phyloP scores from a whole-genome alignment of 2,888 invertebrate species.

The Apantesis nais region DNA sequence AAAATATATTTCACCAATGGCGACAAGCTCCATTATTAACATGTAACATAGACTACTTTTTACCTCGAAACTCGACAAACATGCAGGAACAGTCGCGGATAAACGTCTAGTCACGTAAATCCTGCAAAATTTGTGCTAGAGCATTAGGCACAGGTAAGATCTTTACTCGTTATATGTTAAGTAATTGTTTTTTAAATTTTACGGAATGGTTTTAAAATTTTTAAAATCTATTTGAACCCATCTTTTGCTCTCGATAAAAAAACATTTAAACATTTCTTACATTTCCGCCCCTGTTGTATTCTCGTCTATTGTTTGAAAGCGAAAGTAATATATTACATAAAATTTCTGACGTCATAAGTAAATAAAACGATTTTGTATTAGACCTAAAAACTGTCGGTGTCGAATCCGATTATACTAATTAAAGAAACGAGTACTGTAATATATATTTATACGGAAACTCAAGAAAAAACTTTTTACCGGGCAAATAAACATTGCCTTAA shows the following conservation, averaged over 20 bases:
- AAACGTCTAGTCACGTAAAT: too few relatives aligned
- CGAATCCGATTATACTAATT: constrained; percentile 58
- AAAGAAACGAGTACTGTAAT: constrained; percentile 25
- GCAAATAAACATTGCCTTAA: neutral
- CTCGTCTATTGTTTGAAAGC: neutral
- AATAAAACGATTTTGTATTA: constrained; percentile 59
- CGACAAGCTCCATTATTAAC: too few relatives aligned
- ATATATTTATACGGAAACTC: constrained; percentile 17
- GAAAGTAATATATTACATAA: constrained; percentile 25
- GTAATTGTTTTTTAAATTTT: too few relatives aligned
- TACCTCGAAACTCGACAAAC: too few relatives aligned
- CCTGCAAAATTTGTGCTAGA: too few relatives aligned
- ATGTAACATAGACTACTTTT: too few relatives aligned
- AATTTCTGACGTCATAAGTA: constrained; percentile 53
- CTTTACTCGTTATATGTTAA: too few relatives aligned
- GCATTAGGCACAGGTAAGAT: too few relatives aligned
- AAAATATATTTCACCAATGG: too few relatives aligned
- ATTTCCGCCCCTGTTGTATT: neutral
- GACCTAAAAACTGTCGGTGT: constrained; percentile 55
- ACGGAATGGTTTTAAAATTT: too few relatives aligned
- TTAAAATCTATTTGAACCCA: too few relatives aligned
- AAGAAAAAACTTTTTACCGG: neutral
- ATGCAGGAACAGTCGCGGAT: too few relatives aligned
- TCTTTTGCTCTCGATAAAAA: neutral
- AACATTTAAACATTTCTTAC: neutral